Base-by-base conservation (phyloP, 2,888 invertebrate genomes). In the Cataglyphis albicans region DNA sequence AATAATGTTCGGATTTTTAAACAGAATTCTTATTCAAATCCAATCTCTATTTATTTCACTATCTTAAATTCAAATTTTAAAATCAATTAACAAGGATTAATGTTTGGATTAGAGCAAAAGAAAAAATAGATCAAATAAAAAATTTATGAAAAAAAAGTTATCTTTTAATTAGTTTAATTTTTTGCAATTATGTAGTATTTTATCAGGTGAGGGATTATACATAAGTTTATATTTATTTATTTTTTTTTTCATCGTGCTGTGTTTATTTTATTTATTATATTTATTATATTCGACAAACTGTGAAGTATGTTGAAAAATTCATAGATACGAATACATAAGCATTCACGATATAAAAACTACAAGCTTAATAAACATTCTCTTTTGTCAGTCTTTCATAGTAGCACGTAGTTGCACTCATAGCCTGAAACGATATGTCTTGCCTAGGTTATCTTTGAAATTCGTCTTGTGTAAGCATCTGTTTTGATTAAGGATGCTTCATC, bases 401-500 rank as follows among this genome's bases (percentile, higher is more conserved):
- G 10, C 81, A 35, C 25, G 21, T 73, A 25, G n/a, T 68, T 10
- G 48, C 35, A 57, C 64, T 67, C 35, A 25, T 38, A 80, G 44
- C 75, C 70, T 76, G 80, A 84, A 86, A 32, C 70, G 44, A 59
- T 72, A 35, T 18, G 70, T 48, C 32, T 44, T 64, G 82, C 84
- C 83, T 82, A 84, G 82, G 87, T 88, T 89, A 89, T 87, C 85
- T 84, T 83, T 68, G 68, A 82, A 80, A 68, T 83, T 67, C 18
- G 44, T 61, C 41, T 78, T 68, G 78, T 72, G 65, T 44, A 73
- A 82, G 84, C 86, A 89, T 89, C 87, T 74, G 81, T 72, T 52
- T 82, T 88, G 88, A 89, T 89, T 89, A 89, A 85, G 81, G 73
- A 86, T 67, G 72, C 84, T 73, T 88, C 87, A 87, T 87, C 83